These are phyloP conservation scores for Chrosomus eos DNA, from an alignment of 2,797 vertebrate genomes.

Conservation along the genomic window DNA sequence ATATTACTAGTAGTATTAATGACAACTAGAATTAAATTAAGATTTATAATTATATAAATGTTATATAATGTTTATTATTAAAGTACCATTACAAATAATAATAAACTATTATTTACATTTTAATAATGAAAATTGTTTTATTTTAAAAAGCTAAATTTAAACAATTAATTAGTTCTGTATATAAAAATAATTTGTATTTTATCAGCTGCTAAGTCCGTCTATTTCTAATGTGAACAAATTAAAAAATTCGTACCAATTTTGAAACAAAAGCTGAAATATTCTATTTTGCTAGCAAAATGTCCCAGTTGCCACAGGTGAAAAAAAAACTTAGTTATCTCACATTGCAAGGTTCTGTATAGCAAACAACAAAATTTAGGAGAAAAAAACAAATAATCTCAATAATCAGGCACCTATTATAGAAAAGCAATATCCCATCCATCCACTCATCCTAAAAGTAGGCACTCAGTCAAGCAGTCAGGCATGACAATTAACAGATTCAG, in stretches of 20 bases:
- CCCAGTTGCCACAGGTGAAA: background rate
- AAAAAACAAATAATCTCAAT: background rate
- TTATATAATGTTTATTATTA: background rate
- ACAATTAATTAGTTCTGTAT: background rate
- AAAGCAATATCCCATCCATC: slow-evolving; percentile 4
- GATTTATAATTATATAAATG: background rate
- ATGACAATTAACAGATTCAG: slow-evolving; percentile 45
- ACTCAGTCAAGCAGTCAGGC: slow-evolving; percentile 24
- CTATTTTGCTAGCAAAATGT: background rate
- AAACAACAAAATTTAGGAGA: background rate
- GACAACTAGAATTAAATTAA: no score
- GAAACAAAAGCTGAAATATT: background rate
- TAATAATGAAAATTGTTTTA: background rate
- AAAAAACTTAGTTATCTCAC: background rate
- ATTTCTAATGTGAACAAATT: background rate
- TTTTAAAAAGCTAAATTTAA: background rate
- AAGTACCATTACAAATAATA: background rate
- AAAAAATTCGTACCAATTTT: background rate
- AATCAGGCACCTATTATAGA: background rate
- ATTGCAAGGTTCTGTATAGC: background rate
- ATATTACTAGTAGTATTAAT: no score
- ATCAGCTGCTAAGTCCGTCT: background rate
- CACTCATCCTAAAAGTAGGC: slow-evolving; percentile 23
- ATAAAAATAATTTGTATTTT: background rate
- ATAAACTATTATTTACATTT: background rate